Percentiles rank a stretch among this genome's conserved stretches.
These are phyloP conservation scores for Formica exsecta DNA, from an alignment of 1,140 invertebrate genomes.

Conservation along the genomic window DNA sequence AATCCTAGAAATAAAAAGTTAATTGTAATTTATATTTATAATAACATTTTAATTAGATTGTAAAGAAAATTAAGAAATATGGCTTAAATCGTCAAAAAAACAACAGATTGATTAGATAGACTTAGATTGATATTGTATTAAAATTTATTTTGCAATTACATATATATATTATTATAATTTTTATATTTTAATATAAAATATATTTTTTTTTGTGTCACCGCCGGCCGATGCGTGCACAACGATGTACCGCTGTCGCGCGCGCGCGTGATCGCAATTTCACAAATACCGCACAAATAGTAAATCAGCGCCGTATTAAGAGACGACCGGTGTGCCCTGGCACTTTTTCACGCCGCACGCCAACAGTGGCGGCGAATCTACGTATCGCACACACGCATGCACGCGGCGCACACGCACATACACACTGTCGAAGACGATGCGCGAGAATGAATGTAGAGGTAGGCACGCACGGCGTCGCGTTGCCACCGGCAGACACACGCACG, in stretches of 20 bases:
- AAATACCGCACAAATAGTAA: background rate
- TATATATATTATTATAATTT: slow-evolving; percentile 1
- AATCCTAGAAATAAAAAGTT: slow-evolving; percentile 76
- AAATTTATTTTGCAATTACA: slow-evolving; percentile 27
- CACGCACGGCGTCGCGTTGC: slow-evolving; percentile 44
- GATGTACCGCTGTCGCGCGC: background rate
- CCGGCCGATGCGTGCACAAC: background rate
- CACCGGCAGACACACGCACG: slow-evolving; percentile 21
- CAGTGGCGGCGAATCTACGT: slow-evolving; percentile 1
- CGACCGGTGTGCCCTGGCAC: background rate
- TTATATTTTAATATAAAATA: slow-evolving; percentile 25
- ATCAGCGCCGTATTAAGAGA: background rate
- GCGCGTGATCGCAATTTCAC: too few species aligned
- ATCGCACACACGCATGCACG: slow-evolving; percentile 39
- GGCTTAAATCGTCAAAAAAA: slow-evolving; percentile 2
- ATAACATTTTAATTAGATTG: slow-evolving; percentile 16
- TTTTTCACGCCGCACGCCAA: slow-evolving; percentile 27
- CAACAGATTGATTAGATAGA: background rate
- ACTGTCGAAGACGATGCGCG: slow-evolving; percentile 11
- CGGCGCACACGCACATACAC: slow-evolving; percentile 25
- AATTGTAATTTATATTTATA: background rate
- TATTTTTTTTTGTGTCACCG: slow-evolving; percentile 38
- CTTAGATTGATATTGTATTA: background rate
- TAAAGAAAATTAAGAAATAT: background rate
- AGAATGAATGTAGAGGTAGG: background rate